phyloP scores from a whole-genome alignment of 2,113 vertebrate species.

The Sylvia atricapilla region DNA sequence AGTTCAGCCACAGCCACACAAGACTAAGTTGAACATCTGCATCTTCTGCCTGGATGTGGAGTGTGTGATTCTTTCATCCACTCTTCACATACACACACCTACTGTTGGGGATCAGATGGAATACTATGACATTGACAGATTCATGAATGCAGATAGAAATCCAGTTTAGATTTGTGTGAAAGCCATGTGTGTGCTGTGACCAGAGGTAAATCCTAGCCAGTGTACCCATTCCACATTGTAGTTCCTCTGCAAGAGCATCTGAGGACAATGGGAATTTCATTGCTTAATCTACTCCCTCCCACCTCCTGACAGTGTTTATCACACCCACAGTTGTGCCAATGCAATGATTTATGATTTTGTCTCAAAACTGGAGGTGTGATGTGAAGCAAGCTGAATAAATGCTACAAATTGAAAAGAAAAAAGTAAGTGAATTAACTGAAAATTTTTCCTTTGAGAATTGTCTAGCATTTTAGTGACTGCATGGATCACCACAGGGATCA shows the following conservation, averaged over 20 bases:
- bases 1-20: not conserved
- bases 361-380: slow-evolving; percentile 18
- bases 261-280: not conserved
- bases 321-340: not conserved
- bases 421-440: not conserved
- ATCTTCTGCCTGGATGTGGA: not conserved
- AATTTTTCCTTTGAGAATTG: not conserved
- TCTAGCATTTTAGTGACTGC: not conserved
- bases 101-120: not conserved
- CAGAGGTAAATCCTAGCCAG: not conserved
- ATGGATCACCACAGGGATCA: not conserved
- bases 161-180: not conserved
- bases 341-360: slow-evolving; percentile 17
- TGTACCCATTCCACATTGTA: not conserved
- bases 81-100: not conserved
- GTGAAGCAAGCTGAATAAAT: slow-evolving; percentile 26
- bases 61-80: not conserved
- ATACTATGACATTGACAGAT: not conserved
- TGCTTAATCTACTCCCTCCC: slow-evolving; percentile 2
- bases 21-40: not conserved
- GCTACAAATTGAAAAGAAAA: not conserved
- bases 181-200: not conserved
- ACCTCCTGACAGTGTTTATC: slow-evolving; percentile 41
- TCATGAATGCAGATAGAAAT: not conserved
- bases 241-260: not conserved